phyloP scores from a whole-genome alignment of 2,888 invertebrate genomes.

The Campaea margaritaria region DNA sequence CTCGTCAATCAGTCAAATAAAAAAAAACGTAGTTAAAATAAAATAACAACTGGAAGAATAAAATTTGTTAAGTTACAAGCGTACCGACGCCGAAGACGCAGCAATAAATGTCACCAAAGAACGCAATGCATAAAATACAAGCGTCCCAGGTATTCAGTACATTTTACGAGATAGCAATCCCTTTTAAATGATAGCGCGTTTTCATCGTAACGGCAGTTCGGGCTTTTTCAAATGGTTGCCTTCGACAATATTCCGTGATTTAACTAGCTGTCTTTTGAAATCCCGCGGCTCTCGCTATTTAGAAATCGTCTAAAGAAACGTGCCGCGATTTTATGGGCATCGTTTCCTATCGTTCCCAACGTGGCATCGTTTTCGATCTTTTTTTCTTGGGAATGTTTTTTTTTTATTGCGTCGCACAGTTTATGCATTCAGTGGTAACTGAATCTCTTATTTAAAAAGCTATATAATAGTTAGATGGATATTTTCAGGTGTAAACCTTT shows the following conservation, averaged over 20 bases:
- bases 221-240: constrained; percentile 8
- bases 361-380: neutral
- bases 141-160: neutral
- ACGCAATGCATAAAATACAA: neutral
- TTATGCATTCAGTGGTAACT: too few relatives aligned
- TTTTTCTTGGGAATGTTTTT: neutral
- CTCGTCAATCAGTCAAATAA: too few relatives aligned
- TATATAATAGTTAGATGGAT: too few relatives aligned
- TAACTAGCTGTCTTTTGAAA: constrained; percentile 14
- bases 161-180: constrained; percentile 27
- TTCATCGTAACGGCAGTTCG: constrained; percentile 13
- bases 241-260: constrained; percentile 1
- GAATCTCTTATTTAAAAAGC: too few relatives aligned
- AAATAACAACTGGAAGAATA: too few relatives aligned
- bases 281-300: neutral
- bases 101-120: too few relatives aligned
- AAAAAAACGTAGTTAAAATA: too few relatives aligned
- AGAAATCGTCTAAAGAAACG: too few relatives aligned
- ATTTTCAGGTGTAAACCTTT: too few relatives aligned
- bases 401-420: too few relatives aligned
- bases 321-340: constrained; percentile 23
- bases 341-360: constrained; percentile 1
- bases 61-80: too few relatives aligned
- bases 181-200: constrained; percentile 22
- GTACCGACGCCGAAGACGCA: too few relatives aligned